Base-by-base conservation (phyloP, 2,888 invertebrate species). In the Stenodema calcarata region DNA sequence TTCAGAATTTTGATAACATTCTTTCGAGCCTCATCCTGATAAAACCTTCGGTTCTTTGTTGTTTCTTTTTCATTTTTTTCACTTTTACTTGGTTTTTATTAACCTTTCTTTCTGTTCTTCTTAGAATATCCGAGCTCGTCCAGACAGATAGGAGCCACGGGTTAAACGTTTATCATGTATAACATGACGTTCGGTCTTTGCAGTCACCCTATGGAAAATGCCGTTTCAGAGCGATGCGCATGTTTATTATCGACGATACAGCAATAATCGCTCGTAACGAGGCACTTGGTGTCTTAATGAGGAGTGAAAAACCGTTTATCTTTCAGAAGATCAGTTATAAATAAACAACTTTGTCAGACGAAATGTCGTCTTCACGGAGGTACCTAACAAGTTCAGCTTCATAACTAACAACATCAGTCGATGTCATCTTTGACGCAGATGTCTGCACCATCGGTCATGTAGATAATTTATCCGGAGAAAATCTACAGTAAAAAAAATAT, bases 1-100 rank as follows among this genome's bases (percentile, higher is more conserved):
- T 80, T 80, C 80, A 54, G 80, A 80, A 54, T 54, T 28, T 28
- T 23, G 80, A 80, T 80, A 80, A 80, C 80, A 80, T 50, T 44
- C 41, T 73, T 73, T 73, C 73, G 62, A 62, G 62, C 62, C 62
- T 62, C 62, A 23, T 23, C 11, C 62, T 11, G 62, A 62, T 62
- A 62, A 62, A 23, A 62, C 18, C 23, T 27, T 35, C 35, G 7
- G 62, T 23, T 62, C 54, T 54, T 54, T 54, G 54, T 54, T 23
- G 23, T 54, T 2, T 62, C n/a, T 62, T 23, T 62, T 62, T 62
- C 9, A 9, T 62, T 0, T 75, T 35, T 35, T 28, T 73, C 28
- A 4, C 73, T 11, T 73, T 16, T 30, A 18, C 30, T 6, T 16
- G 35, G 73, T 41, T 75, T 75, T 41, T 75, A 35, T n/a, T 75